Evolutionary conservation across 2,888 invertebrate genomes (phyloP), one percentile per base, ranked within the genome.

Genomic region (Pseudeuparius sepicola): DNA sequence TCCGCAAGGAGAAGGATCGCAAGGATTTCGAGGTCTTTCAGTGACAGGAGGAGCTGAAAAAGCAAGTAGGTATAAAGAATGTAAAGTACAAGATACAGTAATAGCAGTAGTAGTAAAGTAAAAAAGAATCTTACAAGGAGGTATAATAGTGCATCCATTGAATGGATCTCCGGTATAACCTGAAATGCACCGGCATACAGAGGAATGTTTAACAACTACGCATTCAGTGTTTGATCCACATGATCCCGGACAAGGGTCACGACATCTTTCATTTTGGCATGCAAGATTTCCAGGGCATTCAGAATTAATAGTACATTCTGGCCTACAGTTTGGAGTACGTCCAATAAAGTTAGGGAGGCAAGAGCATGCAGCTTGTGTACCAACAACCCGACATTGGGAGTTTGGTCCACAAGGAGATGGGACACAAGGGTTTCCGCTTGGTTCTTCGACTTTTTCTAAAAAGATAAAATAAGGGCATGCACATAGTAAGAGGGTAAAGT

Each of bases 211-310:
- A 48, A 79, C 67, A 31, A 81, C 82, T 45, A 71, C 71, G 59
- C 89, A 89, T 41, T 74, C 66, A 14, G 86, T 77, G 54, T 77
- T 72, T 37, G 75, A 60, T 30, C 85, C 85, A 57, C 86, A 86
- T 30, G 80, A 75, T 26, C 81, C 83, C 31, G 73, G 70, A 54
- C 87, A 88, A 34, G 87, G 86, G 56, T 86, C 81, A 40, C 70
- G 67, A 59, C 86, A 87, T 60, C 73, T 78, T 53, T 78, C 77
- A 57, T 79, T 79, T 45, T 82, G 73, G 59, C 88, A 88, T 40
- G 86, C 83, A 56, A 73, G 68, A 54, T 75, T 76, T 46, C 75
- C 73, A 4, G 78, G 70, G 56, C 87, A 88, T 54, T 84, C 82
- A 16, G 78, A 71, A 57, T 76, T 78, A 39, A 76, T 73, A 43